These are phyloP conservation scores for Zaprionus obscuricornis DNA, from an alignment of 2,888 invertebrate genomes.

Conservation along the genomic window DNA sequence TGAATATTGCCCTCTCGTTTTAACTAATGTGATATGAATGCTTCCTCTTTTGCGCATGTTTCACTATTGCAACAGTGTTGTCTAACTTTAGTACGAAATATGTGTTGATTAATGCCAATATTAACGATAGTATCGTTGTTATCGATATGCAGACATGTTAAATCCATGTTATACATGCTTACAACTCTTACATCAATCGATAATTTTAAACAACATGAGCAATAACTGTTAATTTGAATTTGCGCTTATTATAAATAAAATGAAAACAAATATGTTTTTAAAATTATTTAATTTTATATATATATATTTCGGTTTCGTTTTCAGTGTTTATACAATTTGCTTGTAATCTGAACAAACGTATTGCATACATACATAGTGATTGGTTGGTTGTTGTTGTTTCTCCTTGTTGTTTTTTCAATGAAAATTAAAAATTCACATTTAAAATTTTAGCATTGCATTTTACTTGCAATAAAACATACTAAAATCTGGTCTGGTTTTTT, in stretches of 20 bases:
- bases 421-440: conserved; percentile 45
- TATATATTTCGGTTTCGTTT: conserved; percentile 53
- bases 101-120: conserved; percentile 20
- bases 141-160: too few relatives aligned
- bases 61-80: conserved; percentile 26
- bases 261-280: conserved; percentile 29
- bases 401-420: conserved; percentile 40
- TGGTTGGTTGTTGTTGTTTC: conserved; percentile 7
- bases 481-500: too few relatives aligned
- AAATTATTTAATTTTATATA: conserved; percentile 53
- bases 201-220: too few relatives aligned
- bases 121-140: too few relatives aligned
- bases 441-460: conserved; percentile 43
- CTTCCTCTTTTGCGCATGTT: conserved; percentile 60
- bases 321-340: conserved; percentile 57
- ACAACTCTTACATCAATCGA: too few relatives aligned
- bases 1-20: conserved; percentile 48
- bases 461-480: conserved; percentile 53
- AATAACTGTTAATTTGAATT: too few relatives aligned
- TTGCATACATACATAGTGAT: too few relatives aligned
- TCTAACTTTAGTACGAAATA: too few relatives aligned
- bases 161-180: too few relatives aligned
- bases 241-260: neutral
- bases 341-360: conserved; percentile 46
- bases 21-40: conserved; percentile 29